phyloP scores from a whole-genome alignment of 2,888 invertebrate species.

The Pristionchus japonicus region DNA sequence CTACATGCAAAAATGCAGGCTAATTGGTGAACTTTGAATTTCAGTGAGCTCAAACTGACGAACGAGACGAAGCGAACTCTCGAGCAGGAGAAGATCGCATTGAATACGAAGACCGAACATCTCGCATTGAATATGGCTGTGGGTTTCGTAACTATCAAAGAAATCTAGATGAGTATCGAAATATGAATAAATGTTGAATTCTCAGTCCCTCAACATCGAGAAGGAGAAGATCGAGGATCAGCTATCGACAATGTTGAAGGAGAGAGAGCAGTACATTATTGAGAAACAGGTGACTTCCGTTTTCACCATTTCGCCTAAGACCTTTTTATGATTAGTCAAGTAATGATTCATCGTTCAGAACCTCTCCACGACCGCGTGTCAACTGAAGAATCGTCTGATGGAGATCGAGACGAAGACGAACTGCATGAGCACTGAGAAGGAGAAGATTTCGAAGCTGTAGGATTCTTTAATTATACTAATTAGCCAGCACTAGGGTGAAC shows the following conservation, averaged over 20 bases:
- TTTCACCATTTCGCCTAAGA: too few relatives aligned
- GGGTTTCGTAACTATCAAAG: too few relatives aligned
- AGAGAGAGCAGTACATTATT: constrained; percentile 74
- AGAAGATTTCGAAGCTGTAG: constrained; percentile 75
- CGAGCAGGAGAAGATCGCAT: constrained; percentile 72
- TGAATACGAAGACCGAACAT: constrained; percentile 70
- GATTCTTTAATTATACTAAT: not conserved
- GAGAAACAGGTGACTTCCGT: constrained; percentile 74
- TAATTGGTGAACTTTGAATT: constrained; percentile 46
- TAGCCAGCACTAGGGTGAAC: too few relatives aligned
- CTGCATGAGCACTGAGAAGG: constrained; percentile 75
- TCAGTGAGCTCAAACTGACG: constrained; percentile 77
- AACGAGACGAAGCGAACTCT: constrained; percentile 75
- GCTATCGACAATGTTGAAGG: constrained; percentile 66
- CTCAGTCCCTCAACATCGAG: constrained; percentile 75
- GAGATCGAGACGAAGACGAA: constrained; percentile 76
- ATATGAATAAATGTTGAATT: not conserved
- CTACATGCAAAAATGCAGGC: too few relatives aligned
- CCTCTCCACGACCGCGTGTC: constrained; percentile 75
- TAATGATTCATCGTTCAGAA: constrained; percentile 69
- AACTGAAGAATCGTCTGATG: constrained; percentile 71
- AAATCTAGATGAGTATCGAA: not conserved
- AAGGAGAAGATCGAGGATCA: constrained; percentile 75
- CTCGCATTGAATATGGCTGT: constrained; percentile 68
- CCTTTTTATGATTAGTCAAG: too few relatives aligned